Evolutionary conservation across 2,797 vertebrate species (phyloP).

Genomic region (Galaxias olidus): DNA sequence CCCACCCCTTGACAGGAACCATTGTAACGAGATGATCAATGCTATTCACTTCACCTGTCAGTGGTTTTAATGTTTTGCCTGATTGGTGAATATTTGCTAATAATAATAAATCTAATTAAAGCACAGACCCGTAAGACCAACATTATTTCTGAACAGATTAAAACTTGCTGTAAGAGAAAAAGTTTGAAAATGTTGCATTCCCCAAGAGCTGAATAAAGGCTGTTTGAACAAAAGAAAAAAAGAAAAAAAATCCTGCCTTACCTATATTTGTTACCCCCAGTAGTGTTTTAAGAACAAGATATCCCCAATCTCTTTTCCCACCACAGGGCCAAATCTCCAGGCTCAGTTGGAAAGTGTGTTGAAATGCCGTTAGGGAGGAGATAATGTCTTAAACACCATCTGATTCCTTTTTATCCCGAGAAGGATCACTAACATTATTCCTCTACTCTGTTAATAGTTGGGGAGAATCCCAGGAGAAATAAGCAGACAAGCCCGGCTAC

Average conservation of each 20-base stretch:
- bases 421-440: conserved; percentile 41
- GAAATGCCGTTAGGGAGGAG: conserved; percentile 50
- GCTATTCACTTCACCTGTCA: no score
- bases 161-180: no score
- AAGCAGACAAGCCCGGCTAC: conserved; percentile 29
- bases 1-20: no score
- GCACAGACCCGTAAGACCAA: no score
- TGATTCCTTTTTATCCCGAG: conserved; percentile 50
- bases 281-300: conserved; percentile 34
- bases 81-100: no score
- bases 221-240: no score
- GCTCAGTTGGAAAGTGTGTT: conserved; percentile 40
- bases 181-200: no score
- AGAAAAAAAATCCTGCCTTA: conserved; percentile 5
- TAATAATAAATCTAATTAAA: no score
- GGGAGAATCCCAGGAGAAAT: conserved; percentile 38
- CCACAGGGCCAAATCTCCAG: conserved; percentile 39
- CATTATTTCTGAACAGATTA: no score
- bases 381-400: conserved; percentile 63
- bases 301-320: conserved; percentile 39
- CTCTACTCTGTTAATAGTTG: conserved; percentile 54
- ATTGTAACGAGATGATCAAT: no score
- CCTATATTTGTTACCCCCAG: conserved; percentile 19
- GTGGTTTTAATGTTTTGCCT: no score
- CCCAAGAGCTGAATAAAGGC: no score